phyloP scores from a whole-genome alignment of 2,888 invertebrate genomes.

The Vesta saturnalis region DNA sequence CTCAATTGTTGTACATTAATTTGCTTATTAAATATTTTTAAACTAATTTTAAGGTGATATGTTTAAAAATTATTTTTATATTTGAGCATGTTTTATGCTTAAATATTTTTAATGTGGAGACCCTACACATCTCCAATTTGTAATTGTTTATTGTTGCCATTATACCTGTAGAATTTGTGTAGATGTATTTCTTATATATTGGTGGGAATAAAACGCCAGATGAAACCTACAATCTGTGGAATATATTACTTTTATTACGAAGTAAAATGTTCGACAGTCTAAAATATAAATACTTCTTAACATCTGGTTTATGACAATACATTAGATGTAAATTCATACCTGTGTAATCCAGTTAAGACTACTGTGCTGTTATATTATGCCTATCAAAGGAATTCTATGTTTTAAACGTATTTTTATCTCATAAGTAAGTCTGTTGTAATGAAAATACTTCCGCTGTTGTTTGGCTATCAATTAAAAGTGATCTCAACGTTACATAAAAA shows the following conservation, averaged over 20 bases:
- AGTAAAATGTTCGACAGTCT: conserved; percentile 30
- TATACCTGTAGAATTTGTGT: conserved; percentile 55
- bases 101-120: conserved; percentile 2
- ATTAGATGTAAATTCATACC: conserved; percentile 59
- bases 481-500: conserved; percentile 33
- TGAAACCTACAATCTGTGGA: conserved; percentile 47
- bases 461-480: conserved; percentile 29
- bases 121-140: conserved; percentile 16
- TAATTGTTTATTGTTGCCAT: conserved; percentile 57
- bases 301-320: conserved; percentile 64
- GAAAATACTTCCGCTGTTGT: conserved; percentile 34
- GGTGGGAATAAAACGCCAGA: conserved; percentile 55
- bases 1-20: conserved; percentile 4
- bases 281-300: conserved; percentile 38
- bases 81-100: background rate
- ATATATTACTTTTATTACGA: conserved; percentile 29
- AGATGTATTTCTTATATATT: conserved; percentile 59
- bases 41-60: background rate
- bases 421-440: conserved; percentile 36
- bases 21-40: background rate
- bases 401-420: conserved; percentile 37
- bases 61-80: background rate
- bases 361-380: conserved; percentile 56
- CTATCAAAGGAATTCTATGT: conserved; percentile 42
- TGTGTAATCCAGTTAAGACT: conserved; percentile 56